Conservation (phyloP, 2,113 vertebrate species). For the Mellivora capensis region DNA sequence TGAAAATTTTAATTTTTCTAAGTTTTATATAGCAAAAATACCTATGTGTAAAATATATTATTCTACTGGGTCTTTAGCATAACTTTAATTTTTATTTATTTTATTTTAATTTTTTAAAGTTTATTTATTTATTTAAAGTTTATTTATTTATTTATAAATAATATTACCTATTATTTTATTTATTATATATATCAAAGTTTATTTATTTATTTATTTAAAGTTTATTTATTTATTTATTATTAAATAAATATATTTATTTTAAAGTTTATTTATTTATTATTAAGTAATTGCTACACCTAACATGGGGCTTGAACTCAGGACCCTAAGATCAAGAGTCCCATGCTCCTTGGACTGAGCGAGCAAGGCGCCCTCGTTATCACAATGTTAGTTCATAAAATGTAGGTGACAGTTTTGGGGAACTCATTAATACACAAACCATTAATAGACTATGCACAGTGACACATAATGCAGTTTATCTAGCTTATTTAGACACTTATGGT, state of each 20-base stretch:
- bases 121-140: background rate
- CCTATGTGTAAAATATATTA: background rate
- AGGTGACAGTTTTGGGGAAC: background rate
- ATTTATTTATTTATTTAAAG: background rate
- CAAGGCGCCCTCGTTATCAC: background rate
- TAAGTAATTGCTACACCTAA: background rate
- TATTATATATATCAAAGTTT: no score
- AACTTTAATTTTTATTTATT: background rate
- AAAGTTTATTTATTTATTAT: background rate
- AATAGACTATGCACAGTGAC: background rate
- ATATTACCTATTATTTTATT: no score
- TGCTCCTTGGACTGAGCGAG: background rate
- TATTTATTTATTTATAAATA: no score
- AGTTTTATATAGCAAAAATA: background rate
- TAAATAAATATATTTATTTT: no score
- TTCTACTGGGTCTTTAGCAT: background rate
- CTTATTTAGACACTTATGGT: background rate
- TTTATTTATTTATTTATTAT: background rate
- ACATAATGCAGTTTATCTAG: background rate
- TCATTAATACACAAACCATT: background rate
- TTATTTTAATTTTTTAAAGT: background rate
- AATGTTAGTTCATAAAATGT: background rate
- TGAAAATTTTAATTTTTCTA: background rate
- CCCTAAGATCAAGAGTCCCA: background rate
- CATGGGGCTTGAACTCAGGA: background rate